These are phyloP conservation scores for Temnothorax nylanderi DNA, from an alignment of 1,140 invertebrate genomes.

Conservation along the genomic window DNA sequence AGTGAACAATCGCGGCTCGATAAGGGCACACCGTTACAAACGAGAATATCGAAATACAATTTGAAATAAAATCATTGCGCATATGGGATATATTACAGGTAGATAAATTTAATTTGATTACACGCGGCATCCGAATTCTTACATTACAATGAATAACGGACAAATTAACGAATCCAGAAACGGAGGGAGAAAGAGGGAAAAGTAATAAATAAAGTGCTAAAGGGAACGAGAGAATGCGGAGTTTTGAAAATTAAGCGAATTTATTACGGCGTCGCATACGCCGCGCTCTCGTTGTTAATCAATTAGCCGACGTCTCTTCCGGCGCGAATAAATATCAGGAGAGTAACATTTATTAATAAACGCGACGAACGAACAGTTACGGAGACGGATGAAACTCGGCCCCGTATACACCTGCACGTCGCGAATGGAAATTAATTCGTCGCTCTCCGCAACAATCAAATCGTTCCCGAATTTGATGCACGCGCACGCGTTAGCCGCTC, in stretches of 20 bases:
- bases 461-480: constrained; percentile 50
- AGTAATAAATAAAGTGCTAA: not conserved
- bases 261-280: constrained; percentile 3
- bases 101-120: not conserved
- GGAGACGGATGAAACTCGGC: not conserved
- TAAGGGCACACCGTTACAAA: not conserved
- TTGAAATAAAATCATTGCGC: not conserved
- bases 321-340: constrained; percentile 15
- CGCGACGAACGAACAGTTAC: not conserved
- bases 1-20: constrained; percentile 20
- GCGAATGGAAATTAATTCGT: constrained; percentile 58
- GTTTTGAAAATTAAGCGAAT: constrained; percentile 24
- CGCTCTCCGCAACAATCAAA: constrained; percentile 61
- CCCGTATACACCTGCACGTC: not conserved
- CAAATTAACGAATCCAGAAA: not conserved
- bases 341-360: constrained; percentile 49
- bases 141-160: not conserved
- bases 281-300: constrained; percentile 11
- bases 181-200: not conserved
- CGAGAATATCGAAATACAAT: constrained; percentile 1
- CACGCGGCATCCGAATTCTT: not conserved
- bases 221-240: not conserved
- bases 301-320: not conserved
- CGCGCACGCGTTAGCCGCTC: constrained; percentile 1
- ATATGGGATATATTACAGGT: not conserved